Conservation (phyloP, 2,113 vertebrate genomes). For the Ursus arctos region DNA sequence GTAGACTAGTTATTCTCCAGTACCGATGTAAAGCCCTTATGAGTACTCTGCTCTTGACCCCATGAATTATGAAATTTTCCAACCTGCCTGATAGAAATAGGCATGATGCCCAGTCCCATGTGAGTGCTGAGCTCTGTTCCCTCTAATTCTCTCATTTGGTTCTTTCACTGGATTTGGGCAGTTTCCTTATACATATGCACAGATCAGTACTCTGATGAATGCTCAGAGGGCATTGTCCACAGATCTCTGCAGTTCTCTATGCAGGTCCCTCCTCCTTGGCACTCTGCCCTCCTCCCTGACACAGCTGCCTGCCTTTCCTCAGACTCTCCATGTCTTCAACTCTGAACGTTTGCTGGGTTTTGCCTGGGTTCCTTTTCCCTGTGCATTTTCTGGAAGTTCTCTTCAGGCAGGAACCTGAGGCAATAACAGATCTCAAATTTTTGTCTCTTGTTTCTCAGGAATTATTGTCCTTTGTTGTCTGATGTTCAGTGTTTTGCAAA, state of each 20-base stretch:
- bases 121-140: not conserved
- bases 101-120: not conserved
- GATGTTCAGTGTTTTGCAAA: not conserved
- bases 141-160: not conserved
- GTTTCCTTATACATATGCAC: not conserved
- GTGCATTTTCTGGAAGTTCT: not conserved
- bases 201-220: not conserved
- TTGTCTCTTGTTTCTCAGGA: not conserved
- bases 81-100: not conserved
- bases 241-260: not conserved
- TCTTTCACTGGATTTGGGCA: not conserved
- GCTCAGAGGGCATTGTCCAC: no score
- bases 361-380: not conserved
- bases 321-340: not conserved
- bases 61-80: not conserved
- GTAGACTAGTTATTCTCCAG: not conserved
- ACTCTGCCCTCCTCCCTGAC: no score
- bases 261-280: not conserved
- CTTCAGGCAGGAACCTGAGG: not conserved
- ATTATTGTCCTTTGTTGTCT: not conserved
- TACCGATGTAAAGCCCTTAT: not conserved
- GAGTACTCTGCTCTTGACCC: not conserved
- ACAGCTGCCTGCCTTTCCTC: not conserved
- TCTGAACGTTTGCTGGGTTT: not conserved
- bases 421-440: not conserved